phyloP scores from a whole-genome alignment of 2,888 invertebrate species.

The Stegophylla sp. region DNA sequence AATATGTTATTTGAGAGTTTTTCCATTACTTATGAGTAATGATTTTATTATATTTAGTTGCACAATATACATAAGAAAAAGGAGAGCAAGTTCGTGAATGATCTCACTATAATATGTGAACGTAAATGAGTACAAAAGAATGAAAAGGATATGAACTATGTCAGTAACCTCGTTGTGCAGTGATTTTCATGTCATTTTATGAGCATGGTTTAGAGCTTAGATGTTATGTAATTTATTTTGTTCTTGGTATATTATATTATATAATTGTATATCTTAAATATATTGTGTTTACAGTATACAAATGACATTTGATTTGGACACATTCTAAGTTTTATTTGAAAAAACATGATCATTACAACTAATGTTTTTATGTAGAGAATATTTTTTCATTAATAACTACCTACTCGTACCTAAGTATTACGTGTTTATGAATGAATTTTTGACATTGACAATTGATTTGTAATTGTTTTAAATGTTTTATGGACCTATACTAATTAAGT shows the following conservation, averaged over 20 bases:
- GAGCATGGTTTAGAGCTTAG: background rate
- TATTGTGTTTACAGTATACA: background rate
- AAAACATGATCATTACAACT: too few relatives aligned
- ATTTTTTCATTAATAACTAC: too few relatives aligned
- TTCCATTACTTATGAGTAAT: constrained; percentile 4
- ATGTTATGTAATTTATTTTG: background rate
- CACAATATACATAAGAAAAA: constrained; percentile 16
- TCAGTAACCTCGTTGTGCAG: background rate
- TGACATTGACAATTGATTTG: too few relatives aligned
- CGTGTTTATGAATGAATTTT: too few relatives aligned
- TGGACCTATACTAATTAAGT: too few relatives aligned
- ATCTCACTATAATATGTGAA: constrained; percentile 26
- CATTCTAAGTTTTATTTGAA: too few relatives aligned
- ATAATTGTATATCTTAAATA: background rate
- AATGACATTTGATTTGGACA: too few relatives aligned
- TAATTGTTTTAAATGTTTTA: too few relatives aligned
- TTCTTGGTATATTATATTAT: background rate
- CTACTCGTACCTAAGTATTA: too few relatives aligned
- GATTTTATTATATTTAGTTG: constrained; percentile 19
- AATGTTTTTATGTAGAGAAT: too few relatives aligned
- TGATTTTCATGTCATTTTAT: constrained; percentile 32
- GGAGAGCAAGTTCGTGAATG: constrained; percentile 35
- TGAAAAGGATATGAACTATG: constrained; percentile 18
- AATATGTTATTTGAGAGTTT: constrained; percentile 20
- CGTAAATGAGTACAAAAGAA: constrained; percentile 32